Evolutionary conservation across 1,140 invertebrate genomes (phyloP).

Genomic region (Steinernema feltiae): DNA sequence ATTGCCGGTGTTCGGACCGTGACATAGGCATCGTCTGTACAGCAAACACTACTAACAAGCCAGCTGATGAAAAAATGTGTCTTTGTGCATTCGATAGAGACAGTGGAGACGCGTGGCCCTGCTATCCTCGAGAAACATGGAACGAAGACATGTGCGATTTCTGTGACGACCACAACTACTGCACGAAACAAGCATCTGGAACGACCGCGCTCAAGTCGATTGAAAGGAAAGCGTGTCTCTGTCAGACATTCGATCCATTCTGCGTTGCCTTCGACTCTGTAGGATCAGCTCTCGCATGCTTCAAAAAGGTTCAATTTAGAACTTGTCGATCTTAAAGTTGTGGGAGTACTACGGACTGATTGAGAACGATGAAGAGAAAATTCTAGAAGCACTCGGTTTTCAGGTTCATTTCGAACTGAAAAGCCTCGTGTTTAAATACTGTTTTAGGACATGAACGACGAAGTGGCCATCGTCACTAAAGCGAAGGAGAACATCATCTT

Average conservation of each 20-base stretch:
- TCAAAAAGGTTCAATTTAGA: not conserved
- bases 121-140: conserved; percentile 43
- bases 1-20: conserved; percentile 29
- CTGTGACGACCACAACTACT: conserved; percentile 44
- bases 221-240: conserved; percentile 23
- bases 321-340: conserved; percentile 26
- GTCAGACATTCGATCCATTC: conserved; percentile 34
- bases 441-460: conserved; percentile 51
- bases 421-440: not conserved
- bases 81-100: conserved; percentile 48
- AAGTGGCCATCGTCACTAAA: conserved; percentile 50
- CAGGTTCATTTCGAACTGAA: conserved; percentile 22
- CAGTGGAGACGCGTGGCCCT: conserved; percentile 50
- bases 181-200: conserved; percentile 27
- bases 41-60: not conserved
- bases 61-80: conserved; percentile 33
- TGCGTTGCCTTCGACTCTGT: conserved; percentile 31
- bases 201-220: not conserved
- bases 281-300: not conserved
- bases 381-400: conserved; percentile 45
- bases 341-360: conserved; percentile 38
- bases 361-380: not conserved
- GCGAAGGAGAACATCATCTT: conserved; percentile 53
- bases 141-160: conserved; percentile 39
- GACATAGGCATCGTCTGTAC: not conserved